Evolutionary conservation across 2,888 invertebrate species (phyloP), one percentile per base, ranked within the genome.

Genomic region (Sinopyrophorus schimmeli): DNA sequence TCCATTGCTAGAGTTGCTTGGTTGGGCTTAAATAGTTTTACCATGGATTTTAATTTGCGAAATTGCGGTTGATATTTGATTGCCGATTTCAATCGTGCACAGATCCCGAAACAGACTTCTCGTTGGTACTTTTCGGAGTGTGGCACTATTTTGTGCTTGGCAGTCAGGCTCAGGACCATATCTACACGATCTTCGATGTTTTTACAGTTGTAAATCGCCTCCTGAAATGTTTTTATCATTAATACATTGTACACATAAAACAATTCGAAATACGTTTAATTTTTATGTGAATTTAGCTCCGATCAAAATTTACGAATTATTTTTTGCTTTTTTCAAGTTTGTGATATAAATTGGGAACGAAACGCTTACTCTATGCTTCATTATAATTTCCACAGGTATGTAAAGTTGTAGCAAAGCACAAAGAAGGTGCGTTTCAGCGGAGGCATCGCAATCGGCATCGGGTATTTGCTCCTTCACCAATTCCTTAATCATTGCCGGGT

Each of bases 1-100:
- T 80, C 80, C 1, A 79, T 74, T 6, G 78, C 66, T n/a, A 78
- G 61, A 0, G 78, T 70, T 0, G 79, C 76, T 14, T 80, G 77
- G n/a, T 80, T 80, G 0, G 87, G 85, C 51, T 84, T 80, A 1
- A 87, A 65, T 10, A 88, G 74, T 1, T 77, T 74, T 2, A 86
- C 77, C 0, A 81, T 77, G 0, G 84, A 77, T 52, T 77, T 76
- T 0, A 85, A 63, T 15, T 53, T 57, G 2, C 23, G 35, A 23
- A 27, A 35, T 6, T 55, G 39, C 34, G 78, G 80, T 31, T 76
- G 65, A 55, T 79, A 79, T 21, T 73, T 66, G 0, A 77, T 62
- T 0, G 82, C 60, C 23, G 80, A 76, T 62, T 79, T 76, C 0
- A 85, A 64, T 16, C 86, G 75, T 28, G 78, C 76, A 56, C 77